A percentile compares a stretch with the other conserved stretches of the same genome.
phyloP scores from a whole-genome alignment of 2,113 vertebrate species.

The Eubucco bourcierii region DNA sequence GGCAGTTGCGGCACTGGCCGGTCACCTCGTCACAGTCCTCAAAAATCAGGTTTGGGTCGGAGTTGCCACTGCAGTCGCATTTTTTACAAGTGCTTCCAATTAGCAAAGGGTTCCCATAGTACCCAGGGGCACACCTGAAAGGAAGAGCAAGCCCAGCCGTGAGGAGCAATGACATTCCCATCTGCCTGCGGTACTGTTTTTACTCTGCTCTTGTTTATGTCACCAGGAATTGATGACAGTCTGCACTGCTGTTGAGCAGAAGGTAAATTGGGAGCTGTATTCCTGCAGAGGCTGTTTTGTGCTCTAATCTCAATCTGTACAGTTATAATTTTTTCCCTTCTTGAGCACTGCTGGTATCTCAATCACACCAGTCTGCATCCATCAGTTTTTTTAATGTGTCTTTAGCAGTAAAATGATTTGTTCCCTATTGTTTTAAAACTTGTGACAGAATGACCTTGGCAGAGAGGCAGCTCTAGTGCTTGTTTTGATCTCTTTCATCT shows the following conservation, averaged over 20 bases:
- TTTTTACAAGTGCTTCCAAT: conserved; percentile 87
- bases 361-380: not conserved
- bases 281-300: not conserved
- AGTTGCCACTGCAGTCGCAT: conserved; percentile 96
- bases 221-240: not conserved
- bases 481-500: conserved; percentile 9
- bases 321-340: not conserved
- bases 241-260: not conserved
- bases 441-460: conserved; percentile 2
- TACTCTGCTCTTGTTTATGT: not conserved
- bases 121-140: conserved; percentile 93
- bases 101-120: conserved; percentile 91
- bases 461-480: not conserved
- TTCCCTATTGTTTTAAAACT: conserved; percentile 19
- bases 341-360: not conserved
- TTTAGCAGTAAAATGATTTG: not conserved
- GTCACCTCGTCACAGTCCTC: conserved; percentile 94
- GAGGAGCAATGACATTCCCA: not conserved
- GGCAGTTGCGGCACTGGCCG: conserved; percentile 90
- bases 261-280: not conserved
- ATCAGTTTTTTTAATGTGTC: not conserved
- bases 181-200: rapidly evolving
- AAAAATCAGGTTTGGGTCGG: conserved; percentile 95
- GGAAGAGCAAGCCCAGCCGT: not conserved
- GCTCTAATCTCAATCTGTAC: not conserved